Percentiles rank a stretch among this genome's conserved stretches.
Conservation (phyloP, 2,113 vertebrate species). For the Pterocles gutturalis region DNA sequence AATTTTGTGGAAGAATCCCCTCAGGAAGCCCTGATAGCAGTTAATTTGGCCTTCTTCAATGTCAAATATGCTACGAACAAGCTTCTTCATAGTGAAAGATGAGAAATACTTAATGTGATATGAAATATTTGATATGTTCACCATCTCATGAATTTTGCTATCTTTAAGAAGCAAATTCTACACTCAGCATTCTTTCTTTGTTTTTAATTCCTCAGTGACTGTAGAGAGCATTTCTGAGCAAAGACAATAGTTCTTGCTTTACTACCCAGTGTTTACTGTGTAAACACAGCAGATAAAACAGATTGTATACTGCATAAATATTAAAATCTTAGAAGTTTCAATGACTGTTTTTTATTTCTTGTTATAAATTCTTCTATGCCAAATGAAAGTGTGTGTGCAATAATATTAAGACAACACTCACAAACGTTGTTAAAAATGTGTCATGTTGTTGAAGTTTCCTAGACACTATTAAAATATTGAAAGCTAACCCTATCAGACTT, state of each 20-base stretch:
- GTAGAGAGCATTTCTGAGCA: neutral
- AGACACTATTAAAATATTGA: neutral
- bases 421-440: neutral
- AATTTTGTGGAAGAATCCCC: neutral
- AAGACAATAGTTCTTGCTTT: neutral
- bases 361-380: neutral
- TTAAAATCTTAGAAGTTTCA: neutral
- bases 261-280: neutral
- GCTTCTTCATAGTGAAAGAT: neutral
- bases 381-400: neutral
- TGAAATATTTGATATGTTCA: neutral
- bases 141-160: neutral
- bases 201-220: neutral
- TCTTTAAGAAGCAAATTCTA: neutral
- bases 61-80: neutral
- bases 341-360: neutral
- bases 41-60: neutral
- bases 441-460: neutral
- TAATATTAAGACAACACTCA: neutral
- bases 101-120: neutral
- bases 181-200: neutral
- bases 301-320: neutral
- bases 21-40: neutral
- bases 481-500: neutral
- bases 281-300: neutral